Conservation (phyloP, 2,797 vertebrate genomes). For the Mormyrus hasselquistii region DNA sequence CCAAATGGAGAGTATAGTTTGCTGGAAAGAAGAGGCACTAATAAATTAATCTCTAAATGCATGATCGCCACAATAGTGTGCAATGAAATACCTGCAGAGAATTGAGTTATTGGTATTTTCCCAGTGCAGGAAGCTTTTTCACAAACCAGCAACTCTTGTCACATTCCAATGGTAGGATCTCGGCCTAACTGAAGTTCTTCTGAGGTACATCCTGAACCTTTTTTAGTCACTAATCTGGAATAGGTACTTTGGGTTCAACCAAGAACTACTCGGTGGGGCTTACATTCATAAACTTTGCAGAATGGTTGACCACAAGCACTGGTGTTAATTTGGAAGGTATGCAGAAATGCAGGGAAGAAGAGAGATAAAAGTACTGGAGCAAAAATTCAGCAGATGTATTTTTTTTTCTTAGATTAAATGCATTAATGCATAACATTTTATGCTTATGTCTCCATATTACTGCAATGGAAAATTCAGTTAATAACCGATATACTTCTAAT, state of each 20-base stretch:
- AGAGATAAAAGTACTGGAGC: neutral
- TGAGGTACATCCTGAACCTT: neutral
- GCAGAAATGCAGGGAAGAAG: neutral
- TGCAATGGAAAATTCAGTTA: no score
- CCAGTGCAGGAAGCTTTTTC: neutral
- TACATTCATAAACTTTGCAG: neutral
- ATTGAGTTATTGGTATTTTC: neutral
- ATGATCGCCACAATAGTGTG: neutral
- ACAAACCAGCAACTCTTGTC: neutral
- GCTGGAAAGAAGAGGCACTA: neutral
- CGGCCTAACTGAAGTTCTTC: neutral
- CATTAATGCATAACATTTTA: neutral
- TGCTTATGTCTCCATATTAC: no score
- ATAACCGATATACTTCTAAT: no score
- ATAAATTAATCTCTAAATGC: neutral
- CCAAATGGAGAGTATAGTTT: neutral
- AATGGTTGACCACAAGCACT: neutral
- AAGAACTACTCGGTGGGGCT: neutral
- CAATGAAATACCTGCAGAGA: neutral
- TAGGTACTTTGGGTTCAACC: neutral
- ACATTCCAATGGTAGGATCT: neutral
- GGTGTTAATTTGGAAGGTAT: neutral
- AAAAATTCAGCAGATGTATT: neutral
- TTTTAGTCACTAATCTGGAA: neutral
- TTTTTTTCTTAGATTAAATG: neutral